phyloP scores from a whole-genome alignment of 2,113 vertebrate species.

The Gymnorhina tibicen region DNA sequence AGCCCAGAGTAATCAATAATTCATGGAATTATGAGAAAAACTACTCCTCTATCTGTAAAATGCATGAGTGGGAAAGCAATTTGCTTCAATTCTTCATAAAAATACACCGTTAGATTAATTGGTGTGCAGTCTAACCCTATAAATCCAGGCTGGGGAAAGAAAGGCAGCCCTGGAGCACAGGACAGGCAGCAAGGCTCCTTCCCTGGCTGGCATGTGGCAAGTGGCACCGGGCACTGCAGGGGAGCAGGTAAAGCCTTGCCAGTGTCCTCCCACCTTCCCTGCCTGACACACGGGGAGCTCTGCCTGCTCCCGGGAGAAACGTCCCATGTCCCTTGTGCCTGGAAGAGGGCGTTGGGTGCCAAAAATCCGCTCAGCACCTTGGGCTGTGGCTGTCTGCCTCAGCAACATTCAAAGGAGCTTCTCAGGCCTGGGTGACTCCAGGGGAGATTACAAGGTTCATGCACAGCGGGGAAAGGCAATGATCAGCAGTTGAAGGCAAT shows the following conservation, averaged over 20 bases:
- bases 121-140: fast-evolving
- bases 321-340: fast-evolving
- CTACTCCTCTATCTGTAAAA: neutral
- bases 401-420: neutral
- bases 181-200: neutral
- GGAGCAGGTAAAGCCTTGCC: neutral
- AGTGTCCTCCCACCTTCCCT: neutral
- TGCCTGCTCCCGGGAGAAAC: fast-evolving
- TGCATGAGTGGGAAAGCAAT: neutral
- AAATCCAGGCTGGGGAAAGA: neutral
- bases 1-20: neutral
- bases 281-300: neutral
- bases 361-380: neutral
- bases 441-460: neutral
- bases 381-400: neutral
- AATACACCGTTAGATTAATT: neutral
- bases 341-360: neutral
- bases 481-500: neutral
- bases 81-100: neutral
- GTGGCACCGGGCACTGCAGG: neutral
- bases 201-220: neutral
- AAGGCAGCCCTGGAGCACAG: neutral
- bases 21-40: neutral
- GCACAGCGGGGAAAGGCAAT: neutral
- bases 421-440: neutral